Evolutionary conservation across 2,888 invertebrate species (phyloP), one percentile per base, ranked within the genome.

Genomic region (Zygothrica quintamaculata): DNA sequence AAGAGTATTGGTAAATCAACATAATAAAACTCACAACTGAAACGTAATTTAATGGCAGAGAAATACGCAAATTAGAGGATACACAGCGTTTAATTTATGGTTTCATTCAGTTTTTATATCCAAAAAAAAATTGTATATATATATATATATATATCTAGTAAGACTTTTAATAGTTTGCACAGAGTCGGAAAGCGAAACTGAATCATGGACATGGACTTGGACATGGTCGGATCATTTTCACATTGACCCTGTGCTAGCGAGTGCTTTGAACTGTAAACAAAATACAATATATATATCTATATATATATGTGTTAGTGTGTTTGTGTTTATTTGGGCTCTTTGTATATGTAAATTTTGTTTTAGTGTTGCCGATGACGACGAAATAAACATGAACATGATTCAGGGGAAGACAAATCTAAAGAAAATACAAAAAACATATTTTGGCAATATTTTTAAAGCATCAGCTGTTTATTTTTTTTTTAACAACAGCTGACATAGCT

Each of bases 241-340:
- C 77, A 75, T 64, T 82, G 87, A 84, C 81, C 84, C 70, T 72
- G 77, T 58, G 71, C 50, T 61, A 51, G 59, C 65, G 48, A 62
- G 81, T 65, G 80, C 84, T 80, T 71, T 75, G 75, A 86, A 86
- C 84, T 67, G 71, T 70, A 78, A 77, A 73, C 65, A 56, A 61
- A 56, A 55, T 39, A 37, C 29, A 44, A 51, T 8, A 47, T n/a
- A 13, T n/a, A 25, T 11, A 40, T n/a, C 6, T 11, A 9, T 33
- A 13, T 47, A 5, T 43, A 34, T 62, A 13, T 53, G 11, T 13
- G 18, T 57, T 16, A 50, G 29, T 50, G 26, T 53, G 40, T 15
- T 36, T 44, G 5, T 44, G 47, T 58, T 44, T 34, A 40, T 58
- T 1, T 36, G 9, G 50, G 39, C 26, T 33, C 36, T 59, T 46